phyloP scores from a whole-genome alignment of 1,140 invertebrate species.

The Megalopta genalis region DNA sequence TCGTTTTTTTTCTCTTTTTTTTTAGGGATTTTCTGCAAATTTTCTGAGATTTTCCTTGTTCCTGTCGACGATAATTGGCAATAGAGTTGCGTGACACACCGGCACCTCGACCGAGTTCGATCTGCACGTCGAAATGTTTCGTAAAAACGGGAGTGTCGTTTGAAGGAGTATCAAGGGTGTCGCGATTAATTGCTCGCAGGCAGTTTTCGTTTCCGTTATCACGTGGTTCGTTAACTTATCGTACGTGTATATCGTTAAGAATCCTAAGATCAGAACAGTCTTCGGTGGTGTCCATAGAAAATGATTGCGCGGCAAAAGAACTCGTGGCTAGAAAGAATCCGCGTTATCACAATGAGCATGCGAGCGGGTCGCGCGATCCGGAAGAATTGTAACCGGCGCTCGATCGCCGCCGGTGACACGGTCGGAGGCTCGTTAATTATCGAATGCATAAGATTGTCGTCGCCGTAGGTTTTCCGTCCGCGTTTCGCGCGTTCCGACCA shows the following conservation, averaged over 20 bases:
- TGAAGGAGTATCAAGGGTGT: not conserved
- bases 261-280: conserved; percentile 25
- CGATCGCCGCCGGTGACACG: not conserved
- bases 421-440: conserved; percentile 21
- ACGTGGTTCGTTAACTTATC: conserved; percentile 8
- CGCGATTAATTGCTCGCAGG: conserved; percentile 14
- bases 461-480: conserved; percentile 6
- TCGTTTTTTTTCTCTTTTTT: conserved; percentile 7
- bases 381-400: not conserved
- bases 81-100: conserved; percentile 2
- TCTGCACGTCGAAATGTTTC: not conserved
- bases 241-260: conserved; percentile 20
- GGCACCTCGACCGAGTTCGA: not conserved
- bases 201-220: conserved; percentile 34
- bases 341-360: conserved; percentile 2
- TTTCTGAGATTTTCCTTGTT: not conserved
- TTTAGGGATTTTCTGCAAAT: not conserved
- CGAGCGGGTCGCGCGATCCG: not conserved
- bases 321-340: conserved; percentile 1
- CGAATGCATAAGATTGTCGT: conserved; percentile 35
- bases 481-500: not conserved
- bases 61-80: conserved; percentile 20
- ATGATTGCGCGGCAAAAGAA: conserved; percentile 29
- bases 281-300: conserved; percentile 20
- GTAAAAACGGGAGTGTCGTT: conserved; percentile 20